Percentiles rank a stretch among this genome's conserved stretches.
Evolutionary conservation across 1,140 invertebrate species (phyloP).

Genomic region (Philaenus spumarius): DNA sequence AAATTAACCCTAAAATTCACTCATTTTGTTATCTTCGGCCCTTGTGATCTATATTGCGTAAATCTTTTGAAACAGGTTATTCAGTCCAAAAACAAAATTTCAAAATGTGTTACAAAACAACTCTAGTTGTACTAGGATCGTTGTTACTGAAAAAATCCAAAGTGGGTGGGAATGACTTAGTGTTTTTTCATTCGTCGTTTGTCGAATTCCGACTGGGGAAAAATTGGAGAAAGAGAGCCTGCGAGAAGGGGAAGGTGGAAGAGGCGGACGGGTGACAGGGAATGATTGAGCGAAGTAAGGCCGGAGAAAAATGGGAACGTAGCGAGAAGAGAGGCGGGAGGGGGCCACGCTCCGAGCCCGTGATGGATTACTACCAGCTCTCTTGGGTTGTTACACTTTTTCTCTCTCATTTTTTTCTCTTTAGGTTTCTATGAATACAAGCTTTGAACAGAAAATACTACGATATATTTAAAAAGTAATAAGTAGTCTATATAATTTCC

Average conservation of each 20-base stretch:
- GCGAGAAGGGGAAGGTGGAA: neutral
- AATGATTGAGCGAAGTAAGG: constrained; percentile 18
- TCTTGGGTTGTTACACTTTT: constrained; percentile 11
- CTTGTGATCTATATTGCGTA: too few relatives aligned
- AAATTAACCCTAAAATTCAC: too few relatives aligned
- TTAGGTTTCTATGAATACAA: neutral
- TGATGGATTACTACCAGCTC: constrained; percentile 4
- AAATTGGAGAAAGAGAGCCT: constrained; percentile 8
- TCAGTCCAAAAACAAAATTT: too few relatives aligned
- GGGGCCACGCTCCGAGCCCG: neutral
- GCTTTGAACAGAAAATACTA: too few relatives aligned
- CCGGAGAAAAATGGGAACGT: constrained; percentile 16
- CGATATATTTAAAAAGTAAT: too few relatives aligned
- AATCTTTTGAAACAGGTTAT: too few relatives aligned
- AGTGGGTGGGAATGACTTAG: neutral
- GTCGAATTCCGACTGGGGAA: constrained; percentile 13
- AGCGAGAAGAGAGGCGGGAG: neutral
- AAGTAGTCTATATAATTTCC: too few relatives aligned
- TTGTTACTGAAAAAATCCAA: neutral
- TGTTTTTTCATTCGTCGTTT: constrained; percentile 15
- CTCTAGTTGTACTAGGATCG: too few relatives aligned
- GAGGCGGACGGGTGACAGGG: constrained; percentile 10
- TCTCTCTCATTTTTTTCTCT: neutral
- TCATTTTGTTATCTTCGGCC: too few relatives aligned
- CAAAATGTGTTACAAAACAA: too few relatives aligned